phyloP scores from a whole-genome alignment of 2,113 vertebrate genomes.

The Ceyx melanurus region DNA sequence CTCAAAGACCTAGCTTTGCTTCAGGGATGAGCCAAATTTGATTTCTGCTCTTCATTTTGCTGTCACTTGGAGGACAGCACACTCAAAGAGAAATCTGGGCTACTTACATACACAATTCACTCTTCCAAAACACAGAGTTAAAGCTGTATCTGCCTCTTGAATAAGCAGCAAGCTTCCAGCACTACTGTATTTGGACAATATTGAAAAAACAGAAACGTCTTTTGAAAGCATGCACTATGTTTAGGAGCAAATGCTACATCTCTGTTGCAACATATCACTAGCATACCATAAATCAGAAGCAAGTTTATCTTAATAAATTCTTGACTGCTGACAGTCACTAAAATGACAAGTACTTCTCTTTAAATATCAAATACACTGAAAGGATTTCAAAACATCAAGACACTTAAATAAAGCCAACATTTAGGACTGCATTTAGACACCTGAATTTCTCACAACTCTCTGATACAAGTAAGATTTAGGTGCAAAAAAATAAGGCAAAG shows the following conservation, averaged over 20 bases:
- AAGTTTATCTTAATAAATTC: neutral
- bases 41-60: neutral
- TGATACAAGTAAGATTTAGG: neutral
- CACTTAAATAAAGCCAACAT: neutral
- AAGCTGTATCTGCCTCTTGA: neutral
- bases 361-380: neutral
- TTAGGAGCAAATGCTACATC: neutral
- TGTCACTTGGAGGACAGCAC: neutral
- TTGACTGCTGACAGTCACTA: neutral
- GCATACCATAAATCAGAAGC: neutral
- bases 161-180: neutral
- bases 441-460: neutral
- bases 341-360: neutral
- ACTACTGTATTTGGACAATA: neutral
- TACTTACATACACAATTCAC: neutral
- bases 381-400: neutral
- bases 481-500: neutral
- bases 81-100: neutral
- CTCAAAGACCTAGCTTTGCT: neutral
- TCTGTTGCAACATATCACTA: neutral
- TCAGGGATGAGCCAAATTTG: neutral
- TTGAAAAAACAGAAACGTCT: neutral
- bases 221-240: neutral
- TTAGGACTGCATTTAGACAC: neutral
- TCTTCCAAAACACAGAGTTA: neutral